A percentile compares a stretch with the other conserved stretches of the same genome.
Evolutionary conservation across 2,797 vertebrate species (phyloP).

Genomic region (Coregonus ussuriensis): DNA sequence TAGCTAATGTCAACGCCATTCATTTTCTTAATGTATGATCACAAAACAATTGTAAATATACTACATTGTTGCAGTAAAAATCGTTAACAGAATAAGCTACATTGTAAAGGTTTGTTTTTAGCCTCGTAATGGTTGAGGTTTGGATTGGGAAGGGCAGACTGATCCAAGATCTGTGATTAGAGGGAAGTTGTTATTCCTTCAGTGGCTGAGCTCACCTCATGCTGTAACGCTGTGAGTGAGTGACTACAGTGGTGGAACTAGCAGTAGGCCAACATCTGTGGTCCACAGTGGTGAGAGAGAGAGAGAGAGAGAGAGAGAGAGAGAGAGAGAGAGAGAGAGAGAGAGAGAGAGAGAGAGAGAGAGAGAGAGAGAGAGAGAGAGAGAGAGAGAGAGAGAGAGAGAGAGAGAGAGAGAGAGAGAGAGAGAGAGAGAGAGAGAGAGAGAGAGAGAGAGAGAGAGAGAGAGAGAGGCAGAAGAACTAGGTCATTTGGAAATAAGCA

Average conservation of each 20-base stretch:
- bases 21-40: not conserved
- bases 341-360: slow-evolving; percentile 35
- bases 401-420: slow-evolving; percentile 10
- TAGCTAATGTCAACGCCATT: not conserved
- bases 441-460: not conserved
- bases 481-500: slow-evolving; percentile 56
- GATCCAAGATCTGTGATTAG: slow-evolving; percentile 18
- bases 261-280: slow-evolving; percentile 55
- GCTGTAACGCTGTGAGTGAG: slow-evolving; percentile 56
- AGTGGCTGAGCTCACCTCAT: slow-evolving; percentile 65
- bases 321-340: slow-evolving; percentile 35
- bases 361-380: no score
- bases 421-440: not conserved
- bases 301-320: slow-evolving; percentile 27
- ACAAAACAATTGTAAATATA: not conserved
- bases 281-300: slow-evolving; percentile 28
- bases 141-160: not conserved
- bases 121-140: not conserved
- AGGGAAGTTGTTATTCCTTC: slow-evolving; percentile 54
- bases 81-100: not conserved
- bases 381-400: no score
- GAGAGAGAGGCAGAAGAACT: slow-evolving; percentile 39
- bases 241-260: slow-evolving; percentile 55
- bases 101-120: not conserved
- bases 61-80: not conserved